Evolutionary conservation across 2,888 invertebrate genomes (phyloP).

Genomic region (Drosophila koepferae): DNA sequence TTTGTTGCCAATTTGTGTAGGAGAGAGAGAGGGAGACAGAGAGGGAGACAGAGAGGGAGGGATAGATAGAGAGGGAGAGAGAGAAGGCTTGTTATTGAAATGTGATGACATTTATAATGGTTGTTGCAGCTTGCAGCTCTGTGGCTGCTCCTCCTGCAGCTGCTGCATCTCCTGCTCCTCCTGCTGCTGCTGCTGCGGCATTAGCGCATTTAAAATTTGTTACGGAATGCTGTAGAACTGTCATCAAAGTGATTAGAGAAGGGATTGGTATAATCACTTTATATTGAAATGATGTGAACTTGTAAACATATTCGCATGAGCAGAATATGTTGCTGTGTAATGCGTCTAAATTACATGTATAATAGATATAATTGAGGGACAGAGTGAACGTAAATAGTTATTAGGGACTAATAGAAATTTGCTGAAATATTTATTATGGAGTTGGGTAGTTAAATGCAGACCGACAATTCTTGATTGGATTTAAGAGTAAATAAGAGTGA

Average conservation of each 20-base stretch:
- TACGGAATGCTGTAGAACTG: slow-evolving; percentile 16
- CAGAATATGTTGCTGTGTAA: background rate
- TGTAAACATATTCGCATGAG: background rate
- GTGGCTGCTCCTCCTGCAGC: background rate
- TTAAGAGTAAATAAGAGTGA: no score
- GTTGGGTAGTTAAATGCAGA: no score
- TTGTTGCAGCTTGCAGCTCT: slow-evolving; percentile 16
- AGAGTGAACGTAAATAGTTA: background rate
- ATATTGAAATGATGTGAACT: slow-evolving; percentile 12
- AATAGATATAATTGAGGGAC: background rate
- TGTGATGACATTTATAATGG: slow-evolving; percentile 25
- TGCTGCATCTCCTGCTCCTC: no score
- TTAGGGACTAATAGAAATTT: background rate
- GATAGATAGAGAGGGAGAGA: background rate
- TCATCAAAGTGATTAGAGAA: slow-evolving; percentile 5
- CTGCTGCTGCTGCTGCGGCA: slow-evolving; percentile 14
- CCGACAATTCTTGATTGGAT: no score
- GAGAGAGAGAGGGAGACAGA: background rate
- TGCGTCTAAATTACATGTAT: background rate
- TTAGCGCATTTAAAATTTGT: slow-evolving; percentile 31
- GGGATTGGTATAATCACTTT: background rate
- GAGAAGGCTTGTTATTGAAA: slow-evolving; percentile 4
- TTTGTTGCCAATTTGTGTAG: slow-evolving; percentile 21
- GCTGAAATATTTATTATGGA: background rate
- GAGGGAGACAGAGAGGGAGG: background rate